Base-by-base conservation (phyloP, 2,888 invertebrate species). In the Meteorus colon region DNA sequence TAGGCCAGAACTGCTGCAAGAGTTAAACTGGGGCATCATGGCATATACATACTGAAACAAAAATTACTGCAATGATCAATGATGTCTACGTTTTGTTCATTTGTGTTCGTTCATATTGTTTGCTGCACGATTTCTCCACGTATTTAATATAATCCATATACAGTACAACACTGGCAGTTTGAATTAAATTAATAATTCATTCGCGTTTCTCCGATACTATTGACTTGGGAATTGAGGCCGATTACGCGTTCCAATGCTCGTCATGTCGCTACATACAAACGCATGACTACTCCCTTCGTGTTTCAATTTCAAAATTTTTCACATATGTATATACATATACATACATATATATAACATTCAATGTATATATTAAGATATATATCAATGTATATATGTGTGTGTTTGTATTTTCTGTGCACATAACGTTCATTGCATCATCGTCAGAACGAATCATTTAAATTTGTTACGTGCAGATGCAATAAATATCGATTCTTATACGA, bases 111-210 rank as follows among this genome's bases (percentile, higher is more conserved):
- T 55, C 55, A 55, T 55, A n/a, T 55, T 19, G 19, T 55, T 55
- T 55, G 55, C 16, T 59, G n/a, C 51, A 60, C 65, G 70, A 74
- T 74, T 69, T 73, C 70, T 68, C 48, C 68, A 65, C 34, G 65
- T 24, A 37, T 27, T 63, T 67, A 59, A 41, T 65, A 16, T 68
- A 60, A 74, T 55, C 27, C 62, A 45, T 24, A 68, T 45, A 60
- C 48, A 68, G 55, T 65, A 48, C 19, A 55, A 41, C 59, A 68
- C 19, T 51, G 45, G 60, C 68, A 60, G 65, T 65, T 55, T 67
- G 79, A 79, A 80, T 79, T 77, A 79, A 81, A 82, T 82, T 82
- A 81, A 80, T 81, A 82, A 80, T 79, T 81, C 78, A 80, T 80
- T 77, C 79, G 80, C 78, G 80, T 78, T 76, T 77, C 78, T 71